A percentile compares a stretch with the other conserved stretches of the same genome.
Conservation (phyloP, 2,888 invertebrate species). For the Cryptosula pallasiana region DNA sequence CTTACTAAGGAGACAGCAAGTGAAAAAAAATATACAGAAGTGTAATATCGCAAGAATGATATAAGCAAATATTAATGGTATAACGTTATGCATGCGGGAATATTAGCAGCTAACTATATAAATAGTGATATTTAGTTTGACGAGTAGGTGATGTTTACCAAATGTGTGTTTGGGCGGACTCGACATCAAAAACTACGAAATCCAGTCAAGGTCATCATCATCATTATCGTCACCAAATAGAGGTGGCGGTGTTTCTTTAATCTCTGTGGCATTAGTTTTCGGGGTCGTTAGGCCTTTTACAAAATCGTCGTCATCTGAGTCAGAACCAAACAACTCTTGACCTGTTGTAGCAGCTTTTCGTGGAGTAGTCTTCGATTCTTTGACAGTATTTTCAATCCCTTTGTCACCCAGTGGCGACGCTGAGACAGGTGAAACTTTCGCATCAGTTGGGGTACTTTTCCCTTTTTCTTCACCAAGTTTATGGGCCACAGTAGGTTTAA, state of each 20-base stretch:
- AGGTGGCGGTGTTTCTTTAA: background rate
- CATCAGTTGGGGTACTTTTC: background rate
- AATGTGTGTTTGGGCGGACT: no score
- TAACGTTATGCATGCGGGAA: no score
- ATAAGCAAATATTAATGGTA: no score
- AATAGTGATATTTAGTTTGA: no score
- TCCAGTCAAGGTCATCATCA: conserved; percentile 14
- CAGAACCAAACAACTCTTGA: background rate
- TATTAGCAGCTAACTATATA: no score
- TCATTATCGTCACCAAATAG: conserved; percentile 14
- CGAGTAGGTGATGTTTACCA: no score
- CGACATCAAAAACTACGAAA: no score
- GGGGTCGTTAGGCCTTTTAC: conserved; percentile 6
- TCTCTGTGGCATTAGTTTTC: background rate
- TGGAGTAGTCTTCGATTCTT: background rate
- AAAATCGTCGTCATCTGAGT: conserved; percentile 17
- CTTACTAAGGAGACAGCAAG: no score
- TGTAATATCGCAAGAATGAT: no score
- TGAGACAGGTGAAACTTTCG: background rate
- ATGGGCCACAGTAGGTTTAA: background rate
- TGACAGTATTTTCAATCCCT: background rate
- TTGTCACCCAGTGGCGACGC: conserved; percentile 1
- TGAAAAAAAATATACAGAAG: no score
- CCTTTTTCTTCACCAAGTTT: background rate
- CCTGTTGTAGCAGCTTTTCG: background rate